Conservation (phyloP, 92 coral and sea anemone species). For the Galaxea fascicularis region DNA sequence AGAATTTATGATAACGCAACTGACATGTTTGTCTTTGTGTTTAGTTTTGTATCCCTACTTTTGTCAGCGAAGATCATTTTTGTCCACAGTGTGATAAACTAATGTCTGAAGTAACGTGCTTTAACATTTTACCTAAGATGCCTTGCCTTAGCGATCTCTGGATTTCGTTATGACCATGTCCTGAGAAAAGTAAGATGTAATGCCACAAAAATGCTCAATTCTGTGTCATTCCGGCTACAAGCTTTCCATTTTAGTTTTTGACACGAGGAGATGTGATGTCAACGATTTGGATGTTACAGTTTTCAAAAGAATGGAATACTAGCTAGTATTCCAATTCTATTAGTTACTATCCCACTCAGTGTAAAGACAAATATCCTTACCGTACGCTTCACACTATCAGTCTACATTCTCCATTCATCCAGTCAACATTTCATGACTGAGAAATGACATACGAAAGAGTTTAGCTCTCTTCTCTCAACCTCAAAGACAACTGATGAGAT, state of each 20-base stretch:
- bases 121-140: not conserved
- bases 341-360: too few relatives aligned
- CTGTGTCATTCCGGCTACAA: not conserved
- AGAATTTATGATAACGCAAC: not conserved
- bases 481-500: not conserved
- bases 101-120: not conserved
- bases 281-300: too few relatives aligned
- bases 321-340: too few relatives aligned
- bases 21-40: too few relatives aligned
- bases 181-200: not conserved
- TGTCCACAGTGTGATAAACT: not conserved
- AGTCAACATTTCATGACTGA: too few relatives aligned
- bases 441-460: not conserved
- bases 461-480: not conserved
- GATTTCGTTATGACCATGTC: not conserved
- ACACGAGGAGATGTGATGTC: too few relatives aligned
- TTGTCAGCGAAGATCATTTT: slow-evolving; percentile 15
- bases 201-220: not conserved
- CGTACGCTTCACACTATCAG: too few relatives aligned
- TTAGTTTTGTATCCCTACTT: not conserved
- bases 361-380: too few relatives aligned
- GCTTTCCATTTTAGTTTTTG: not conserved
- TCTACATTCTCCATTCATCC: too few relatives aligned
- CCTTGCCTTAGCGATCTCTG: not conserved
- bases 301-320: too few relatives aligned